Evolutionary conservation across 2,888 invertebrate genomes (phyloP).

Genomic region (Argynnis bischoffii): DNA sequence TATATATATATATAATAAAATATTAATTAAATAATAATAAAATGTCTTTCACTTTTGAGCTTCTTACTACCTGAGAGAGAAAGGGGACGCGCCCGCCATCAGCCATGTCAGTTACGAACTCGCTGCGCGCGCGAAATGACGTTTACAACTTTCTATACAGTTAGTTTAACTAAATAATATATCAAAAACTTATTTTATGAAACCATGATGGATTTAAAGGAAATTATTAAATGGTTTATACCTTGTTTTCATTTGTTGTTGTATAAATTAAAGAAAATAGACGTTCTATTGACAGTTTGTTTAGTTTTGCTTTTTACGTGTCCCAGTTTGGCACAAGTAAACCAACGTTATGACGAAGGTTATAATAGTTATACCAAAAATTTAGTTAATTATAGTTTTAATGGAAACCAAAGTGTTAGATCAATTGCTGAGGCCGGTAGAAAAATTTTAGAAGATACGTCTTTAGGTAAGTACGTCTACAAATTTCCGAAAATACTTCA

Average conservation of each 20-base stretch:
- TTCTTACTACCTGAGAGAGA: conserved; percentile 54
- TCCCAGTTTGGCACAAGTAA: conserved; percentile 51
- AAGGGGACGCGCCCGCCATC: conserved; percentile 45
- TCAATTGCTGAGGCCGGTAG: neutral
- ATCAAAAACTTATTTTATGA: conserved; percentile 29
- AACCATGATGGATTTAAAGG: conserved; percentile 72
- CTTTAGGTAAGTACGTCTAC: conserved; percentile 33
- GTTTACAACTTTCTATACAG: conserved; percentile 25
- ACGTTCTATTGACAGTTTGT: conserved; percentile 51
- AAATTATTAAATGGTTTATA: conserved; percentile 77
- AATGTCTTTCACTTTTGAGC: neutral
- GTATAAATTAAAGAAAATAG: conserved; percentile 51
- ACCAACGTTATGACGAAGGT: conserved; percentile 48
- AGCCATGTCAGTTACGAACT: conserved; percentile 56
- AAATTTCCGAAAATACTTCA: neutral
- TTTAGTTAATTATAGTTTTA: conserved; percentile 45
- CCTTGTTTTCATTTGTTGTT: conserved; percentile 72
- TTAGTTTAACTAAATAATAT: conserved; percentile 20
- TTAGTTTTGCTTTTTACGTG: conserved; percentile 65
- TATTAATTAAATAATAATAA: too few species aligned
- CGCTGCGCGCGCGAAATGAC: conserved; percentile 57
- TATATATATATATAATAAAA: too few species aligned
- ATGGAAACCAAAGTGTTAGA: conserved; percentile 29
- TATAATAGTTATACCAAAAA: conserved; percentile 52
- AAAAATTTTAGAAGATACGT: conserved; percentile 18